Evolutionary conservation across 2,888 invertebrate genomes (phyloP).

Genomic region (Heliconius hortense): DNA sequence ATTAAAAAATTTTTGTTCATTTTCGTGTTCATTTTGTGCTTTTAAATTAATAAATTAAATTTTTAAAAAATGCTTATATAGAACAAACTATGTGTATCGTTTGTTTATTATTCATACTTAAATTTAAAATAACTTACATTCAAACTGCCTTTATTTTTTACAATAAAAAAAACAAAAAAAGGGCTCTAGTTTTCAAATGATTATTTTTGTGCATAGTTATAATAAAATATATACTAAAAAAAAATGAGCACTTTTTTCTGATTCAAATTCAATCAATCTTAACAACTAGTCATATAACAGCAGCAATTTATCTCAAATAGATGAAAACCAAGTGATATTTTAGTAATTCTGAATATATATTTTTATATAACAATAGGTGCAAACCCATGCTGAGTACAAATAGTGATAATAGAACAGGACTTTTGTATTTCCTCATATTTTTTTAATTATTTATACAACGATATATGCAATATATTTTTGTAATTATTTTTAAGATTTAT

Average conservation of each 20-base stretch:
- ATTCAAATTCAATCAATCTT: constrained; percentile 28
- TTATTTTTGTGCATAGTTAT: neutral
- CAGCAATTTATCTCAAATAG: constrained; percentile 64
- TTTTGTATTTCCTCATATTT: constrained; percentile 49
- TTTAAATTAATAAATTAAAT: constrained; percentile 19
- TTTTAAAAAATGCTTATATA: neutral
- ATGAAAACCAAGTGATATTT: constrained; percentile 43
- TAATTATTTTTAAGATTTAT: constrained; percentile 59
- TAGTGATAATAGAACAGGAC: constrained; percentile 47
- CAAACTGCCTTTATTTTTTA: constrained; percentile 9
- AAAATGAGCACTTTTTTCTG: constrained; percentile 8
- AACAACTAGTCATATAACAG: constrained; percentile 73
- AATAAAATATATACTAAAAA: neutral
- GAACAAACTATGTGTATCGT: neutral
- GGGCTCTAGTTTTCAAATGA: neutral
- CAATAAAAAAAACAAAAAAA: neutral
- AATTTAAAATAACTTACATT: neutral
- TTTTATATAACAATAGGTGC: constrained; percentile 48
- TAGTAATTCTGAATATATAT: constrained; percentile 31
- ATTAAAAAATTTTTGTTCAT: constrained; percentile 27
- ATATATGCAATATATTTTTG: constrained; percentile 76
- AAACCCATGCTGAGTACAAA: constrained; percentile 62
- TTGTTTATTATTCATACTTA: neutral
- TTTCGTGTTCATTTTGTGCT: constrained; percentile 33
- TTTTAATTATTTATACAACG: constrained; percentile 67